A percentile compares a stretch with the other conserved stretches of the same genome.
These are phyloP conservation scores for Saccostrea cuccullata DNA, from an alignment of 1,140 invertebrate species.

Conservation along the genomic window DNA sequence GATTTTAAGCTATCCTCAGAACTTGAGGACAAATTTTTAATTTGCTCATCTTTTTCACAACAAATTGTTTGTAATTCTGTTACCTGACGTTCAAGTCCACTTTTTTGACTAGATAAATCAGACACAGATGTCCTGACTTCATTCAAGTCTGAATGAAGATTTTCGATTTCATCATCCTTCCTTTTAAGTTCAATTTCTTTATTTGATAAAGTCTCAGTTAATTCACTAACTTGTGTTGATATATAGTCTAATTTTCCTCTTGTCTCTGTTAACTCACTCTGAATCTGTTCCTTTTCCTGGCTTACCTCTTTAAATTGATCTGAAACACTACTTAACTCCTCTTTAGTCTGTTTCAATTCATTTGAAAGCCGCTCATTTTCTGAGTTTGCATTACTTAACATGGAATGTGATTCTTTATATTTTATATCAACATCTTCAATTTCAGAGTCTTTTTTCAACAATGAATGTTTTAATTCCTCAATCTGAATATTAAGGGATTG, in stretches of 20 bases:
- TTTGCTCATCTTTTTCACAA: conserved; percentile 51
- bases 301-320: neutral
- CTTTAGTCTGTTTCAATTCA: conserved; percentile 26
- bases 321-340: neutral
- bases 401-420: neutral
- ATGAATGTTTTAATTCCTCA: conserved; percentile 37
- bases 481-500: conserved; percentile 10
- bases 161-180: conserved; percentile 34
- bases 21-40: conserved; percentile 46
- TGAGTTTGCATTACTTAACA: neutral
- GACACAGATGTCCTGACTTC: conserved; percentile 42
- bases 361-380: conserved; percentile 16
- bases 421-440: neutral
- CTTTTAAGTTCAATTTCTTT: conserved; percentile 25
- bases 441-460: neutral
- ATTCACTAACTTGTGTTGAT: conserved; percentile 10
- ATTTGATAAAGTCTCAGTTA: conserved; percentile 28
- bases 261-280: neutral
- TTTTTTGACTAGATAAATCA: conserved; percentile 48
- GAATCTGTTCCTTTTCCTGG: neutral
- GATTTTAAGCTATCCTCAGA: conserved; percentile 50
- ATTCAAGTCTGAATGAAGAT: conserved; percentile 30
- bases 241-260: neutral
- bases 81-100: conserved; percentile 30
- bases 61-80: conserved; percentile 44